A percentile compares a stretch with the other conserved stretches of the same genome.
phyloP scores from a whole-genome alignment of 2,113 vertebrate genomes.

The Callospermophilus lateralis region DNA sequence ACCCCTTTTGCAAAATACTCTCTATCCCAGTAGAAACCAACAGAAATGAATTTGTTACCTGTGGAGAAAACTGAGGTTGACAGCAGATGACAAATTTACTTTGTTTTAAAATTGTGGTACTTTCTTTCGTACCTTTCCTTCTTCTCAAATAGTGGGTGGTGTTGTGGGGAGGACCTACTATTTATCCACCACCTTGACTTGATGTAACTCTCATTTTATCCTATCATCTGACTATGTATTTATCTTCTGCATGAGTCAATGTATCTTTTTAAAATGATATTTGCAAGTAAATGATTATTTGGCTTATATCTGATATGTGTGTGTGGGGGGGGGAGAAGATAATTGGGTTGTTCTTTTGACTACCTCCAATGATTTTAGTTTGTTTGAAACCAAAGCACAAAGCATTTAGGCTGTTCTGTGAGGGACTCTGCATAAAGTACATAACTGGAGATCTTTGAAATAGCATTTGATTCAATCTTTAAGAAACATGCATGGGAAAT shows the following conservation, averaged over 20 bases:
- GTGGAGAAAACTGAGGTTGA: neutral
- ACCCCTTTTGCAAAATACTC: slow-evolving; percentile 47
- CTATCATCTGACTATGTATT: neutral
- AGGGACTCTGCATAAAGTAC: neutral
- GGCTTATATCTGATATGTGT: neutral
- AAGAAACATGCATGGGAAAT: slow-evolving; percentile 13
- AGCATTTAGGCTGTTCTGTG: neutral
- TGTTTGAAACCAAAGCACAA: neutral
- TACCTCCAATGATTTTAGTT: neutral
- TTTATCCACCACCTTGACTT: neutral
- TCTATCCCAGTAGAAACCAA: neutral
- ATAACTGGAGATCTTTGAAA: slow-evolving; percentile 9
- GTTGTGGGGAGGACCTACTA: neutral
- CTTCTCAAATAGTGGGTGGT: neutral
- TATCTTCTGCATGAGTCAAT: neutral
- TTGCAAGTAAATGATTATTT: neutral
- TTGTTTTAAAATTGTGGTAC: slow-evolving; percentile 12
- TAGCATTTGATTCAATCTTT: slow-evolving; percentile 42
- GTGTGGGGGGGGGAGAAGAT: neutral
- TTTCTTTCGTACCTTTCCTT: neutral
- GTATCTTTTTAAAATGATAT: slow-evolving; percentile 18
- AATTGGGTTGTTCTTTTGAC: neutral
- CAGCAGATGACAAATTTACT: neutral
- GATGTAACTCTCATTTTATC: neutral
- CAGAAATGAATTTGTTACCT: slow-evolving; percentile 2